Evolutionary conservation across 2,113 vertebrate species (phyloP), one percentile per base, ranked within the genome.

Genomic region (Pan troglodytes): DNA sequence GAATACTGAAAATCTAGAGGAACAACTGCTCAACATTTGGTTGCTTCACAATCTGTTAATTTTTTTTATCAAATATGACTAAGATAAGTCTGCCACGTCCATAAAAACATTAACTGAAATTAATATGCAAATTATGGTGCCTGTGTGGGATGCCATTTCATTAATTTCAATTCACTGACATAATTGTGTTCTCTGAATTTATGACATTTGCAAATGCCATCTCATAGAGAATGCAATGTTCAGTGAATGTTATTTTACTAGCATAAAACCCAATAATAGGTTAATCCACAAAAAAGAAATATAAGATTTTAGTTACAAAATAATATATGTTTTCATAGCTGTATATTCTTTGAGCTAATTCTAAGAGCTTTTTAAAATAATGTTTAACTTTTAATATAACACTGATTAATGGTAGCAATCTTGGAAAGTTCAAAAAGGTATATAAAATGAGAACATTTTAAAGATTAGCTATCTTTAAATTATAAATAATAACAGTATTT

Each of bases 151-250:
- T 98, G 97, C 89, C 97, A 98, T 99, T 99, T 99, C 98, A 99
- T 99, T 99, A 97, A 98, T 99, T 99, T 98, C 97, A 98, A 97
- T 98, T 98, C 98, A 98, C 95, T 98, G 98, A 98, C 98, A 99
- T 99, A 99, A 99, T 98, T 98, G 90, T 97, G 45, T 98, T 98
- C 98, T 99, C 98, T 98, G 99, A 99, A 99, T 98, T 98, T 99
- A 97, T 98, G 98, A 99, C 95, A 98, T 98, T 98, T 98, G 98
- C 82, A 98, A 98, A 98, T 93, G 94, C 72, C 93, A 98, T 97
- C 98, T 97, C 97, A 97, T 6, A 90, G 97, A 98, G 96, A 98
- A 98, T 97, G 97, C 89, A 98, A 95, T 98, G 98, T 98, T 99
- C 99, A 98, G 97, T 98, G 97, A 98, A 97, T 97, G 98, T 98